phyloP scores from a whole-genome alignment of 1,140 invertebrate species.

The Lamellibrachia luymesi region DNA sequence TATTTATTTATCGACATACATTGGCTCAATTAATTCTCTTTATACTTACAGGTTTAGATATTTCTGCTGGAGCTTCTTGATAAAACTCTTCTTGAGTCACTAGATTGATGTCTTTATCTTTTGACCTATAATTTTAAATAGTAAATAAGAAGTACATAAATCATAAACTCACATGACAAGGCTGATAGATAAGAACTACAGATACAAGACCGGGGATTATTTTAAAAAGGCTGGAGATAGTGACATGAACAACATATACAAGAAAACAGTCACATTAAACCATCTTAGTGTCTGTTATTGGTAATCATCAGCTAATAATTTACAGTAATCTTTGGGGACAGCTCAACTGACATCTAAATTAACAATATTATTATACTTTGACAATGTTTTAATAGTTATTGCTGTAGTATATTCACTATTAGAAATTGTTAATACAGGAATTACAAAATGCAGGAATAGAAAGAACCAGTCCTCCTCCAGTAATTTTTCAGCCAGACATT shows the following conservation, averaged over 20 bases:
- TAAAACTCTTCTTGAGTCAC: conserved; percentile 84
- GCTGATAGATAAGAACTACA: too few relatives aligned
- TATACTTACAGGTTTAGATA: conserved; percentile 68
- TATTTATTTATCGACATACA: not conserved
- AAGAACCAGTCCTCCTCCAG: too few relatives aligned
- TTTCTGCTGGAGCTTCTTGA: conserved; percentile 72
- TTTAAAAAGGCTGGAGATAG: not conserved
- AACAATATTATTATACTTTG: too few relatives aligned
- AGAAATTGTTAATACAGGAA: too few relatives aligned
- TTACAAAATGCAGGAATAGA: too few relatives aligned
- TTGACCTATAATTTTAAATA: conserved; percentile 68
- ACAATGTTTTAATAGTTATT: too few relatives aligned
- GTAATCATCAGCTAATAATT: not conserved
- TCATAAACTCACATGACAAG: not conserved
- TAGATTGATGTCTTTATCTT: conserved; percentile 89
- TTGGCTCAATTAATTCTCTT: not conserved
- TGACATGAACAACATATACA: not conserved
- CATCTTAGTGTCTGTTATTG: not conserved
- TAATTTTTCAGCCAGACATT: too few relatives aligned
- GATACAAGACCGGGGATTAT: too few relatives aligned
- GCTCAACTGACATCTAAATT: too few relatives aligned
- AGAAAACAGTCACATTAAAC: not conserved
- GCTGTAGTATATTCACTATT: too few relatives aligned
- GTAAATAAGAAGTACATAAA: conserved; percentile 4
- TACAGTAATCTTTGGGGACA: not conserved